Percentiles rank a stretch among this genome's conserved stretches.
Conservation (phyloP, 2,888 invertebrate species). For the Noctua fimbriata region DNA sequence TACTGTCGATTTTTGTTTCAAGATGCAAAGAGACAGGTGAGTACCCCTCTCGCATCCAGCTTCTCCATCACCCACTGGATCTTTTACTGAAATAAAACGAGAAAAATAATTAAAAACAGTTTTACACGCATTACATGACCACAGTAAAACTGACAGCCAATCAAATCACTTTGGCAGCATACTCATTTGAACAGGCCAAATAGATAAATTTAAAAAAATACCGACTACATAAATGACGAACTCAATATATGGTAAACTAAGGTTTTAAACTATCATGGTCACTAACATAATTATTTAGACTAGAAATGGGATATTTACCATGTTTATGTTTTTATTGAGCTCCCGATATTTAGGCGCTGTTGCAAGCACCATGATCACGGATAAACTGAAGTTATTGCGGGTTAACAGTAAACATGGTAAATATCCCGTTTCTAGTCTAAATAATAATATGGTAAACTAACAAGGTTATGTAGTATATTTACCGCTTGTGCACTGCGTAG, state of each 20-base stretch:
- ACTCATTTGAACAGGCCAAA: neutral
- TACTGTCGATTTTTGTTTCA: slow-evolving; percentile 17
- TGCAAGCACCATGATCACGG: too few relatives aligned
- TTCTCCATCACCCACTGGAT: slow-evolving; percentile 23
- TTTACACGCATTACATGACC: neutral
- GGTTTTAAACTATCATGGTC: too few relatives aligned
- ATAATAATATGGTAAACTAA: too few relatives aligned
- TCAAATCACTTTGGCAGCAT: neutral
- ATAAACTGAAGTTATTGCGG: too few relatives aligned
- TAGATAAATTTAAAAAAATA: neutral
- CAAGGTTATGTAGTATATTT: slow-evolving; percentile 1
- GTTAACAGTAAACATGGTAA: too few relatives aligned
- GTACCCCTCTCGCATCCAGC: slow-evolving; percentile 35
- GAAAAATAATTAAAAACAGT: neutral
- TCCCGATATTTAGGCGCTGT: too few relatives aligned
- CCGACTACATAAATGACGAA: neutral
- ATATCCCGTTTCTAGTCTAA: too few relatives aligned
- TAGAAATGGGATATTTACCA: too few relatives aligned
- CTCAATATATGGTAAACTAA: neutral
- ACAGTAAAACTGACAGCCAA: neutral
- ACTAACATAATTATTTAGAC: too few relatives aligned
- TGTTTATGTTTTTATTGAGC: too few relatives aligned
- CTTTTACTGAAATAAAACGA: slow-evolving; percentile 22
- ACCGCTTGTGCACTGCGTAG: slow-evolving; percentile 16
- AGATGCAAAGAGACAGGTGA: slow-evolving; percentile 11